Evolutionary conservation across 2,888 invertebrate species (phyloP), one percentile per base, ranked within the genome.

Genomic region (Caenorhabditis sp.): DNA sequence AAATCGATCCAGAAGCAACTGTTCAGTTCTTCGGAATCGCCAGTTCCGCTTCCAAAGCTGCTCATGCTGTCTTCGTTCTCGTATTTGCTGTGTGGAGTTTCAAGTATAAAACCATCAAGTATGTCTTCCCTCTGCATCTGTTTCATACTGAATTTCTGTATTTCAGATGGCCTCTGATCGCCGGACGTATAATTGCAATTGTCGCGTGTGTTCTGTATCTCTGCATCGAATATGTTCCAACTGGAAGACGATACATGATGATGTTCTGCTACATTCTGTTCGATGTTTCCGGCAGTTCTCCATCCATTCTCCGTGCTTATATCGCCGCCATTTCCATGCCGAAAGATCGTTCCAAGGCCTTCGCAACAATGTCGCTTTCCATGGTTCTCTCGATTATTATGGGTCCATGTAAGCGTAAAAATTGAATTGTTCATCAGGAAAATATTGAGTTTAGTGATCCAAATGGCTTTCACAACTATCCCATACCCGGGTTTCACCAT

Each of bases 401-500:
- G 15, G 83, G 80, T 20, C 80, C 81, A 61, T 58, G 85, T 85
- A 40, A 72, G 80, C 50, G 24, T 1, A 26, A 55, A 37, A 20
- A 1, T 56, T 1, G 9, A n/a, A 15, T 9, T 22, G 28, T 5
- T 37, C 13, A 6, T 15, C 60, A 11, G 22, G 13, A 44, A 61
- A 8, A 37, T 1, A 1, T 22, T 22, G 13, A 6, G 74, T 87
- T 56, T 69, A 86, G 86, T 87, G 37, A 69, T 83, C 15, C 87
- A 88, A 69, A 64, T 88, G 55, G 68, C 71, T 0, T 88, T 88
- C 67, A 82, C 88, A 5, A 70, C 69, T 9, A 83, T 88, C 32
- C 77, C 76, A 8, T 88, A 87, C 53, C 88, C 88, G 0, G 88
- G 88, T 4, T 70, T 69, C 35, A 64, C 80, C 8, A 60, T 88